These are phyloP conservation scores for Lacanobia oleracea DNA, from an alignment of 2,888 invertebrate species.

Conservation along the genomic window DNA sequence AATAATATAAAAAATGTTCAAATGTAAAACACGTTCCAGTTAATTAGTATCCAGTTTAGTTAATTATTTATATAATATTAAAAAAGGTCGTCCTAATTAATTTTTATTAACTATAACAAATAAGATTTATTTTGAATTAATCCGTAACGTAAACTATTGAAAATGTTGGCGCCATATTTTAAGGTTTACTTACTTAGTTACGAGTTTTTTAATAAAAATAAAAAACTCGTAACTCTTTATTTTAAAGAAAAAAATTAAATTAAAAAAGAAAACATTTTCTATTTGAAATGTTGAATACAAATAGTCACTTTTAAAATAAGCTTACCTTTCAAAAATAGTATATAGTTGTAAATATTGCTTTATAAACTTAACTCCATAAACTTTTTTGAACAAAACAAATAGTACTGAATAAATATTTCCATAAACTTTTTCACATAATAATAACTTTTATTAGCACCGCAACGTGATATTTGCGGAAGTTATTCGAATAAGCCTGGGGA, in stretches of 20 bases:
- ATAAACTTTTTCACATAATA: conserved; percentile 49
- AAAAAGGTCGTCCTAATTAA: background rate
- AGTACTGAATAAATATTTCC: background rate
- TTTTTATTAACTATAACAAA: background rate
- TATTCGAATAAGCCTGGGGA: conserved; percentile 36
- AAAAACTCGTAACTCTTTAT: too few species aligned
- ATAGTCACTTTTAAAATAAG: background rate
- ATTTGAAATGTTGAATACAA: too few species aligned
- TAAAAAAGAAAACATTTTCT: too few species aligned
- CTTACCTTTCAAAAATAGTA: conserved; percentile 31
- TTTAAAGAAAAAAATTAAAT: too few species aligned
- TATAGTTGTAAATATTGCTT: background rate
- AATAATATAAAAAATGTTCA: background rate
- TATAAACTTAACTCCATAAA: conserved; percentile 35
- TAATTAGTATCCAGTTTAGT: too few species aligned
- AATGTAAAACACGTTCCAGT: background rate
- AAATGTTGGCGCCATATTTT: too few species aligned
- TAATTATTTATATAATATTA: background rate
- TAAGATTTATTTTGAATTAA: background rate
- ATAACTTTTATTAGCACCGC: conserved; percentile 19
- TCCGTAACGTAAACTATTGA: too few species aligned
- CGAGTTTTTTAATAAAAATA: too few species aligned
- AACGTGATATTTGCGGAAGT: conserved; percentile 46
- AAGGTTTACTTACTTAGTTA: too few species aligned
- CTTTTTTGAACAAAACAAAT: conserved; percentile 28